phyloP scores from a whole-genome alignment of 2,888 invertebrate genomes.

The Myopa tessellatipennis region DNA sequence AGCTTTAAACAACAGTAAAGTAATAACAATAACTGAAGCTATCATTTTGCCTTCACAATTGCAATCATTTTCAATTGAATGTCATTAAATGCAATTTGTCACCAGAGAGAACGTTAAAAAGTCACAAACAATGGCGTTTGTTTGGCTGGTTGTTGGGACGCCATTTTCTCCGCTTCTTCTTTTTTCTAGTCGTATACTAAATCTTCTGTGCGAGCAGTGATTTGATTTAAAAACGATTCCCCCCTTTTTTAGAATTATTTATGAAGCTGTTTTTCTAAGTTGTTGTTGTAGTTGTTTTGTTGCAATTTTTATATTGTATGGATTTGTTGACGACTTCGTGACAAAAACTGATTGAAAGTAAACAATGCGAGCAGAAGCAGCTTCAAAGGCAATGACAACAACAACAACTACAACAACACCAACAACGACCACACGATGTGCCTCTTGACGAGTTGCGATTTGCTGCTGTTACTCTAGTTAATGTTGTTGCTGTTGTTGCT shows the following conservation, averaged over 20 bases:
- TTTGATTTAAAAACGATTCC: slow-evolving; percentile 7
- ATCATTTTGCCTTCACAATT: slow-evolving; percentile 36
- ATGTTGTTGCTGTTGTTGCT: slow-evolving; percentile 10
- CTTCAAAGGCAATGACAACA: slow-evolving; percentile 2
- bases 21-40: slow-evolving; percentile 32
- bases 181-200: slow-evolving; percentile 45
- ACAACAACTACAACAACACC: slow-evolving; percentile 27
- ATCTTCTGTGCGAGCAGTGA: slow-evolving; percentile 5
- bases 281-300: slow-evolving; percentile 28
- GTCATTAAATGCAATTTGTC: slow-evolving; percentile 67
- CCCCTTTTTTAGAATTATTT: slow-evolving; percentile 52
- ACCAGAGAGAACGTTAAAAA: slow-evolving; percentile 57
- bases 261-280: slow-evolving; percentile 39
- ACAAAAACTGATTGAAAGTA: slow-evolving; percentile 66
- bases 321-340: slow-evolving; percentile 61
- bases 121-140: slow-evolving; percentile 39
- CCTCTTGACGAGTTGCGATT: not conserved
- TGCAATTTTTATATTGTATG: slow-evolving; percentile 53
- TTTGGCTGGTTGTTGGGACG: slow-evolving; percentile 7
- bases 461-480: not conserved
- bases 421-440: not conserved
- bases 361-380: slow-evolving; percentile 51
- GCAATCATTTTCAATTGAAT: slow-evolving; percentile 66
- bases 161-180: slow-evolving; percentile 31
- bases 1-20: slow-evolving; percentile 42